Conservation (phyloP, 2,113 vertebrate species). For the Henicopernis longicauda region DNA sequence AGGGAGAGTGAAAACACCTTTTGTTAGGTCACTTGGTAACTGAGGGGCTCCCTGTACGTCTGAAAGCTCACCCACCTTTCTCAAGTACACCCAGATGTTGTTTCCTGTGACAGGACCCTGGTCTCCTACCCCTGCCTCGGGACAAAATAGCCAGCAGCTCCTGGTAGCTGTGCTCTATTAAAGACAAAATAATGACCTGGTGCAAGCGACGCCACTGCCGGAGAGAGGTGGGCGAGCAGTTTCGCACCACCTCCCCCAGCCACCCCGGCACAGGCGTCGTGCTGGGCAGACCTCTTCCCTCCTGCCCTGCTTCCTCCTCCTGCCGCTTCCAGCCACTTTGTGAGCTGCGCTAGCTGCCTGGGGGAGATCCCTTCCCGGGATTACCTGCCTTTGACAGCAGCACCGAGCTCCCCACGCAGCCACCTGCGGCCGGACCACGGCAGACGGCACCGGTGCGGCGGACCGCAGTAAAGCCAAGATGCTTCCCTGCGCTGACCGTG, state of each 20-base stretch:
- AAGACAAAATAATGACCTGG: background rate
- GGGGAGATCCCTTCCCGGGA: background rate
- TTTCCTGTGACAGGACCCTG: background rate
- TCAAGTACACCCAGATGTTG: no score
- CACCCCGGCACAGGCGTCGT: rapidly evolving
- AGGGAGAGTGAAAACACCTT: background rate
- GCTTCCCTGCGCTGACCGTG: rapidly evolving
- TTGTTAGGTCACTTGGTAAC: no score
- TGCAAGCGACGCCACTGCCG: background rate
- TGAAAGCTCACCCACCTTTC: background rate
- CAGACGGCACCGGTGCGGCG: rapidly evolving
- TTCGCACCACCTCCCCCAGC: background rate
- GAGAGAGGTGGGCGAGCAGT: no score
- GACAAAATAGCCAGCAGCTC: background rate
- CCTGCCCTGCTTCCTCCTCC: rapidly evolving
- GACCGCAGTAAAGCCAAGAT: background rate
- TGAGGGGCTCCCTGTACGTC: no score
- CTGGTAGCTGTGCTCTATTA: rapidly evolving
- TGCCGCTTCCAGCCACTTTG: background rate
- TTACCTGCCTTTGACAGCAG: background rate
- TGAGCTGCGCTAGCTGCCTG: background rate
- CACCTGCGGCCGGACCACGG: rapidly evolving
- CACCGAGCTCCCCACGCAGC: background rate
- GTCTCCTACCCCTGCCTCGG: no score
- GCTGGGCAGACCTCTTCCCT: background rate